These are phyloP conservation scores for Peromyscus attwateri DNA, from an alignment of 2,797 vertebrate species.

Conservation along the genomic window DNA sequence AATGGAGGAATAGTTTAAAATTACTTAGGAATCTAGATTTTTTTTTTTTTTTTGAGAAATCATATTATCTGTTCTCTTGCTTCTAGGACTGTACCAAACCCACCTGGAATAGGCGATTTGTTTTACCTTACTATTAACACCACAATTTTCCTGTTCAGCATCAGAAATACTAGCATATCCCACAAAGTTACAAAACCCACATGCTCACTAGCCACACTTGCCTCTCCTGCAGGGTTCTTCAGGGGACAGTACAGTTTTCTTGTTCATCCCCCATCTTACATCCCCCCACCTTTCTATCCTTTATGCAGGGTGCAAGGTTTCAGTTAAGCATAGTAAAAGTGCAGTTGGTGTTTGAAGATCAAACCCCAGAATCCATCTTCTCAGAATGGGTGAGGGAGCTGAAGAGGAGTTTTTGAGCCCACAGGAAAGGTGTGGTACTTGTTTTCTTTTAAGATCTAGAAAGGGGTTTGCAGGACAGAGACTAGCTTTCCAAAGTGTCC, in stretches of 20 bases:
- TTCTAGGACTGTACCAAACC: not conserved
- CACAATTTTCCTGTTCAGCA: conserved; percentile 42
- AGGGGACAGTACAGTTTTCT: not conserved
- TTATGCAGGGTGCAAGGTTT: not conserved
- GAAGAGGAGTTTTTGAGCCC: conserved; percentile 53
- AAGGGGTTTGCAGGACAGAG: conserved; percentile 38
- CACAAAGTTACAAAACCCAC: not conserved
- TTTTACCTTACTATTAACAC: conserved; percentile 25
- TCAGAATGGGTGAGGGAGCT: not conserved
- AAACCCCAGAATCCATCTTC: not conserved
- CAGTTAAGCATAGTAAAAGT: not conserved
- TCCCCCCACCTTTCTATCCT: not conserved
- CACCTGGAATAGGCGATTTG: conserved; percentile 9
- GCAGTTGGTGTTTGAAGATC: not conserved
- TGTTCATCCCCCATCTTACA: not conserved
- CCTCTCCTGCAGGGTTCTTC: not conserved
- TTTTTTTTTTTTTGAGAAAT: conserved; percentile 8
- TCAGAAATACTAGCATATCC: conserved; percentile 34
- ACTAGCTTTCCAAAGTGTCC: not conserved
- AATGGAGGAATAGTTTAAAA: conserved; percentile 55
- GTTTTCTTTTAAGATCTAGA: conserved; percentile 47
- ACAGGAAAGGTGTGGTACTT: conserved; percentile 1
- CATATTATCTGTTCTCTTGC: conserved; percentile 9
- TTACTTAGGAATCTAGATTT: conserved; percentile 44
- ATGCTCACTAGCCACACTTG: not conserved